These are phyloP conservation scores for Campaea margaritaria DNA, from an alignment of 2,888 invertebrate species.

Conservation along the genomic window DNA sequence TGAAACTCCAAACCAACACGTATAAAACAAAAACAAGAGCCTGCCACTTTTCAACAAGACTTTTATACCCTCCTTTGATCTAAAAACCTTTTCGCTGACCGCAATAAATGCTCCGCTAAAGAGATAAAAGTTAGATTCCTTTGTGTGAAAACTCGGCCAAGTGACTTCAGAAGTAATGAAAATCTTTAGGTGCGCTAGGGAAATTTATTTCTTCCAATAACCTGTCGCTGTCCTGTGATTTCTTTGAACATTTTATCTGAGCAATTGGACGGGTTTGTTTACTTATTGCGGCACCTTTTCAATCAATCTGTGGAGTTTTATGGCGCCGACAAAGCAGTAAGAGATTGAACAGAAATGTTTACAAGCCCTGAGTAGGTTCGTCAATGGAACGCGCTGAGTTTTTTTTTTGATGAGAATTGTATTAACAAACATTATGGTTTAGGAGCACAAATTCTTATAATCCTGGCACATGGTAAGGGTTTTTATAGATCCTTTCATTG, in stretches of 20 bases:
- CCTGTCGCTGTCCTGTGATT: conserved; percentile 38
- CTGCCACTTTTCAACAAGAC: conserved; percentile 55
- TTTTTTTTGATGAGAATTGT: conserved; percentile 16
- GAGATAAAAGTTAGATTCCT: conserved; percentile 76
- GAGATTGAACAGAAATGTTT: conserved; percentile 39
- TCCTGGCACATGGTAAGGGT: no score
- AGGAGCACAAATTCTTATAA: not conserved
- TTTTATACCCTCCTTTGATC: conserved; percentile 65
- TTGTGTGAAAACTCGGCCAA: conserved; percentile 72
- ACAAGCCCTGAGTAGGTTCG: conserved; percentile 17
- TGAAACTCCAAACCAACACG: conserved; percentile 30
- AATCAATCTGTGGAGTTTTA: conserved; percentile 36
- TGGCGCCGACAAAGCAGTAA: conserved; percentile 34
- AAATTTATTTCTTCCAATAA: conserved; percentile 67
- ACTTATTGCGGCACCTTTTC: conserved; percentile 39
- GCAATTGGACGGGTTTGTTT: conserved; percentile 41
- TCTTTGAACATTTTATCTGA: conserved; percentile 47
- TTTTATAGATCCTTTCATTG: no score
- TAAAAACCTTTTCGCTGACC: conserved; percentile 68
- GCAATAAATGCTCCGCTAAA: conserved; percentile 75
- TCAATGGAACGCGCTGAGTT: conserved; percentile 14
- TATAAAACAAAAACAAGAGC: conserved; percentile 36
- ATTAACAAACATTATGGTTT: not conserved
- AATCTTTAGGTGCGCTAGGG: conserved; percentile 63
- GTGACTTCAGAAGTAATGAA: conserved; percentile 75